Conservation (phyloP, 2,797 vertebrate species). For the Harpagifer antarcticus region DNA sequence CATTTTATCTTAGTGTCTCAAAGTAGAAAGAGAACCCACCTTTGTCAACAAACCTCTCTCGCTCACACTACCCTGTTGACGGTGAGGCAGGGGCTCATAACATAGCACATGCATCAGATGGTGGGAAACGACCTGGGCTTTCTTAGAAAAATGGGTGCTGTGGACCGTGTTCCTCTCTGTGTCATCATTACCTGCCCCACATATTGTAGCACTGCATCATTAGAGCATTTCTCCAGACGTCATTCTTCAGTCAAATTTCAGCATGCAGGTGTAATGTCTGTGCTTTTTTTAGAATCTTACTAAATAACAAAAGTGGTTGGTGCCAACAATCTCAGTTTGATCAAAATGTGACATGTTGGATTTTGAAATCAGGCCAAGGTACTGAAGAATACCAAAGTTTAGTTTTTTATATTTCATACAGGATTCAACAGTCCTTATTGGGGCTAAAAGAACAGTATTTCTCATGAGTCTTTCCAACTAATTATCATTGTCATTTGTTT, state of each 20-base stretch:
- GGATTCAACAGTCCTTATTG: background rate
- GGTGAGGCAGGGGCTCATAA: slow-evolving; percentile 41
- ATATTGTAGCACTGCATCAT: slow-evolving; percentile 29
- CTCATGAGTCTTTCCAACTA: slow-evolving; percentile 9
- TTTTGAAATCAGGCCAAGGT: slow-evolving; percentile 15
- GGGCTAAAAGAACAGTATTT: slow-evolving; percentile 1
- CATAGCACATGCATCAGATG: slow-evolving; percentile 59
- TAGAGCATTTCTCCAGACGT: slow-evolving; percentile 32
- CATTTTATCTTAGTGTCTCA: slow-evolving; percentile 68
- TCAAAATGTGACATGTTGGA: slow-evolving; percentile 13
- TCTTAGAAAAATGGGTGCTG: slow-evolving; percentile 42
- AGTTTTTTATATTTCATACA: slow-evolving; percentile 19
- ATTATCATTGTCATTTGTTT: slow-evolving; percentile 19
- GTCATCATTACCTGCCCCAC: slow-evolving; percentile 63
- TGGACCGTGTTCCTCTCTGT: slow-evolving; percentile 41
- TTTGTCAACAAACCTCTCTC: slow-evolving; percentile 70
- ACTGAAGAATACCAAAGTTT: slow-evolving; percentile 4
- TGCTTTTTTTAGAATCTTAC: slow-evolving; percentile 2
- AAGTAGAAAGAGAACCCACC: slow-evolving; percentile 72
- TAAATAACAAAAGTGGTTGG: slow-evolving; percentile 4
- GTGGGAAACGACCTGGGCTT: slow-evolving; percentile 42
- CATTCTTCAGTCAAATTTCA: slow-evolving; percentile 10
- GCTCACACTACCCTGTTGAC: slow-evolving; percentile 43
- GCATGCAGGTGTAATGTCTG: slow-evolving; percentile 30
- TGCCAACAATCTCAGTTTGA: slow-evolving; percentile 25